Conservation (phyloP, 1,140 invertebrate genomes). For the Teleopsis dalmanni region DNA sequence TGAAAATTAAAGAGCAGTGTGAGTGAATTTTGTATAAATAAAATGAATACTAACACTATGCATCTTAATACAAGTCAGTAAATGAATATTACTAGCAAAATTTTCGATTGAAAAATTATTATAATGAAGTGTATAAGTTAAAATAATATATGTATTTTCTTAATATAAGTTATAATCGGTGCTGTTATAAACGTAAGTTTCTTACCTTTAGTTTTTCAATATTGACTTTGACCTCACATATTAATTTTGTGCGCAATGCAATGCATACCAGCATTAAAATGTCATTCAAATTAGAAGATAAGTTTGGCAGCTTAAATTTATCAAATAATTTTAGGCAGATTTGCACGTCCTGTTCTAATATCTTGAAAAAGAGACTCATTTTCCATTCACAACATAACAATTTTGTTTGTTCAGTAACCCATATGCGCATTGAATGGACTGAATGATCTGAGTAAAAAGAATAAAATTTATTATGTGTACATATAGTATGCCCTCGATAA, state of each 20-base stretch:
- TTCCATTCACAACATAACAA: slow-evolving; percentile 65
- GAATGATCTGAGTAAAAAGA: slow-evolving; percentile 55
- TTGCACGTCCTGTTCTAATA: slow-evolving; percentile 55
- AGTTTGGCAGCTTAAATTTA: slow-evolving; percentile 53
- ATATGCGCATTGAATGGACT: slow-evolving; percentile 64
- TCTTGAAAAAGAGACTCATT: slow-evolving; percentile 58
- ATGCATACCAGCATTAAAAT: slow-evolving; percentile 56
- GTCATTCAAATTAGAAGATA: slow-evolving; percentile 44
- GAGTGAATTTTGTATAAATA: no score
- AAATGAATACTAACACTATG: no score
- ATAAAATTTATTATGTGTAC: neutral
- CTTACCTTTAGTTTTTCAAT: slow-evolving; percentile 61
- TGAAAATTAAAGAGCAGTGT: no score
- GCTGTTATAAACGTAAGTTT: no score
- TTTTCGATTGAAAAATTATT: no score
- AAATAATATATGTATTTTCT: no score
- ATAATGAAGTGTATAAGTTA: no score
- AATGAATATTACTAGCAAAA: no score
- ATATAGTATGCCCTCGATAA: neutral
- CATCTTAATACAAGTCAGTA: no score
- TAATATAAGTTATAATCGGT: no score
- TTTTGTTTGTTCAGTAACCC: slow-evolving; percentile 61
- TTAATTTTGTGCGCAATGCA: slow-evolving; percentile 68
- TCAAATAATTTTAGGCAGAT: slow-evolving; percentile 58
- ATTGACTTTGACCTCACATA: slow-evolving; percentile 66